Evolutionary conservation across 92 coral and sea anemone species (phyloP), one percentile per base, ranked within the genome.

Genomic region (Nematostella vectensis): DNA sequence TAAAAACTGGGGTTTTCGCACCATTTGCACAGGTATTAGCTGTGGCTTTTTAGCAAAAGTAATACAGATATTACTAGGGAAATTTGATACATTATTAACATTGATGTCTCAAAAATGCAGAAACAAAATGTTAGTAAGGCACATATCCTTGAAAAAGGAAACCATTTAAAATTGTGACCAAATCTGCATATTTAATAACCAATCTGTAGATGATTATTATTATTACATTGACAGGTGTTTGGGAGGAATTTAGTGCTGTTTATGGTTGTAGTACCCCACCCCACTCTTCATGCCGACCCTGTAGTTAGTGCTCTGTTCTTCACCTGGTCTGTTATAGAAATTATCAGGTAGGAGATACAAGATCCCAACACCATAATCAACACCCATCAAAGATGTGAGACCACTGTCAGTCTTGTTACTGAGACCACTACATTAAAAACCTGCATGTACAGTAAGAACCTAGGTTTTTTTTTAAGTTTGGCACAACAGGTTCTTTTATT

Each of bases 261-360:
- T 27, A 40, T 93, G 28, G 88, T 93, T 20, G 61, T 93, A 28
- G 94, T 83, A 28, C 88, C 96, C 15, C 85, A 93, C 50, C 25
- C 67, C 42, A 81, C 75, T 37, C 82, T 93, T n/a, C 99, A 93
- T 61, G 36, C 71, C 30, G 61, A 71, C 50, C 77, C 89, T 59
- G 78, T 73, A 19, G 85, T 78, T 12, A 74, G 63, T 55, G 69
- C 61, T 1, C 70, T 91, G 36, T 91, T 91, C 71, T 58, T 91
- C 26, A 83, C 77, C 1, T 91, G 98, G 98, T 91, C 98, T 18
- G 69, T 86, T 23, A 80, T 91, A 56, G 98, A 91, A 74, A 80
- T 81, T 44, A 73, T 85, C 19, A 78, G 98, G 96, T 85, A 18
- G 50, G 76, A 11, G 31, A 50, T 8, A 50, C 4, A 19, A 8